Evolutionary conservation across 2,797 vertebrate species (phyloP).

Genomic region (Manis pentadactyla): DNA sequence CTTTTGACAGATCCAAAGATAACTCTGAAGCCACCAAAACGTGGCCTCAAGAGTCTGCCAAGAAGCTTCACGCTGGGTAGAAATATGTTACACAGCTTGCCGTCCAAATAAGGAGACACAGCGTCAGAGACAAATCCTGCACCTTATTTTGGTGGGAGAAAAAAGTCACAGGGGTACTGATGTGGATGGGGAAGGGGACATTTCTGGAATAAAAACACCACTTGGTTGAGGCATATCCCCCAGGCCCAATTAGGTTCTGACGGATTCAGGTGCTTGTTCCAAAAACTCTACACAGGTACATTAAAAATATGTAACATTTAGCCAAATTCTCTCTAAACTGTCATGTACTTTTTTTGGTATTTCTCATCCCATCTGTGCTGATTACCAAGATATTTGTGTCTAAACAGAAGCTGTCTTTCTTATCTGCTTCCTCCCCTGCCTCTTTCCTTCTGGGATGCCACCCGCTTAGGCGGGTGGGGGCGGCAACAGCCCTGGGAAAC

Average conservation of each 20-base stretch:
- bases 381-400: constrained; percentile 91
- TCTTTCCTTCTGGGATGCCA: constrained; percentile 85
- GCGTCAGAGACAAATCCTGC: constrained; percentile 86
- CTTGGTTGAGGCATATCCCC: constrained; percentile 74
- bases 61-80: constrained; percentile 90
- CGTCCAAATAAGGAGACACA: constrained; percentile 89
- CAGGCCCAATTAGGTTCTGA: constrained; percentile 60
- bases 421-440: constrained; percentile 87
- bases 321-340: constrained; percentile 90
- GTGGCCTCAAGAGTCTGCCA: constrained; percentile 90
- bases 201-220: constrained; percentile 75
- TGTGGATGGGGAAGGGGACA: constrained; percentile 58
- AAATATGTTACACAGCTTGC: constrained; percentile 92
- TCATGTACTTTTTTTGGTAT: constrained; percentile 89
- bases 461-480: constrained; percentile 68
- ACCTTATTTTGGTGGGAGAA: constrained; percentile 85
- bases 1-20: constrained; percentile 91
- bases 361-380: constrained; percentile 91
- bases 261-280: constrained; percentile 70
- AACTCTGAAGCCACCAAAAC: constrained; percentile 88
- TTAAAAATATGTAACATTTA: constrained; percentile 83
- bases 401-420: constrained; percentile 91
- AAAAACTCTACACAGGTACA: constrained; percentile 85
- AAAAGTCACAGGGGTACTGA: constrained; percentile 66
- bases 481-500: constrained; percentile 54